These are phyloP conservation scores for Lepeophtheirus nordmannii DNA, from an alignment of 2,888 invertebrate species.

Conservation along the genomic window DNA sequence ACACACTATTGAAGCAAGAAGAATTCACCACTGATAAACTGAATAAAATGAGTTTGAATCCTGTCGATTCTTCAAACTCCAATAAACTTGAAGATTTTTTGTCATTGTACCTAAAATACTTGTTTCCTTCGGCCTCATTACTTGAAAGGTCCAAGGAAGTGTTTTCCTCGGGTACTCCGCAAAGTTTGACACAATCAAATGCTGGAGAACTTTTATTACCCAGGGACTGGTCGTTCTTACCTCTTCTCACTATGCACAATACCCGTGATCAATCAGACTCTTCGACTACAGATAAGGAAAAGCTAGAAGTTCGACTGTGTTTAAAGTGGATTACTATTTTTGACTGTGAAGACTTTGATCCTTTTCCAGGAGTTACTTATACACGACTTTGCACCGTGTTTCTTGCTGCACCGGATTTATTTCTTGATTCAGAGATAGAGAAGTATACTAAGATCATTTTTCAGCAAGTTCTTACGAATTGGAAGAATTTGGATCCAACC, in stretches of 20 bases:
- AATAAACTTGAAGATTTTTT: too few relatives aligned
- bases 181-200: neutral
- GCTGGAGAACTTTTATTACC: slow-evolving; percentile 16
- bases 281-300: neutral
- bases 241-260: slow-evolving; percentile 1
- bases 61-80: too few relatives aligned
- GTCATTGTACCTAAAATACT: too few relatives aligned
- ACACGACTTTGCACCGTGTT: slow-evolving; percentile 23
- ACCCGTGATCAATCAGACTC: too few relatives aligned
- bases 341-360: neutral
- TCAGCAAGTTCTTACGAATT: neutral
- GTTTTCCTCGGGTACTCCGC: neutral
- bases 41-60: too few relatives aligned
- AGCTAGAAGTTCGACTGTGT: slow-evolving; percentile 4
- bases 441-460: neutral
- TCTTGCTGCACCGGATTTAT: slow-evolving; percentile 27
- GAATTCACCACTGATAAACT: too few relatives aligned
- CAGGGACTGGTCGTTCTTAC: slow-evolving; percentile 14
- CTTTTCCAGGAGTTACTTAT: neutral
- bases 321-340: neutral
- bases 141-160: too few relatives aligned
- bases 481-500: neutral
- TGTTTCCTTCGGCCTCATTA: too few relatives aligned
- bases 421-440: slow-evolving; percentile 25
- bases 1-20: too few relatives aligned